These are phyloP conservation scores for Eumerus sabulonum DNA, from an alignment of 2,888 invertebrate genomes.

Conservation along the genomic window DNA sequence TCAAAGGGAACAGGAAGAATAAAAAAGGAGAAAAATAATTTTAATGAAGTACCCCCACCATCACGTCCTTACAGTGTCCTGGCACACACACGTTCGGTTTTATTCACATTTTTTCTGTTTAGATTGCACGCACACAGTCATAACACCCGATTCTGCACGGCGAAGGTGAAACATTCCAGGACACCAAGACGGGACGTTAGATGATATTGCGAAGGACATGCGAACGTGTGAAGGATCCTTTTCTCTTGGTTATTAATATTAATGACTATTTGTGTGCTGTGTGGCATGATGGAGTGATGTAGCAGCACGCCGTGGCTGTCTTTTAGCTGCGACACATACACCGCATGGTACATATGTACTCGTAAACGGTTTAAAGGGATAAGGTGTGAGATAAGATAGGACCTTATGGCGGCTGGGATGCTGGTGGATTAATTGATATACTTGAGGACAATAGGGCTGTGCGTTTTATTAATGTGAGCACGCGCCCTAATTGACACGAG, in stretches of 20 bases:
- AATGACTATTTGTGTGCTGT: constrained; percentile 24
- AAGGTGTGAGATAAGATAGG: constrained; percentile 5
- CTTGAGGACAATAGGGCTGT: constrained; percentile 16
- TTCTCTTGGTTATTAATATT: constrained; percentile 40
- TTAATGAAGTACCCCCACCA: constrained; percentile 33
- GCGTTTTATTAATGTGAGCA: constrained; percentile 22
- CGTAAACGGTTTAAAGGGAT: constrained; percentile 27
- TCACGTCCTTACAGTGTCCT: too few species aligned
- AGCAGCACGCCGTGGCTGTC: background rate
- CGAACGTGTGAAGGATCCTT: background rate
- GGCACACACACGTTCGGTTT: too few species aligned
- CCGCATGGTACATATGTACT: background rate
- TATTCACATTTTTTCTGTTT: constrained; percentile 27
- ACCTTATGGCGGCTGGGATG: background rate
- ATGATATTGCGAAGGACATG: background rate
- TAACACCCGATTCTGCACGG: too few species aligned
- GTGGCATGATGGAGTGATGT: background rate
- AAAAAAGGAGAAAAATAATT: constrained; percentile 19
- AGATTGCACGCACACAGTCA: constrained; percentile 18
- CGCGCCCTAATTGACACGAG: constrained; percentile 33
- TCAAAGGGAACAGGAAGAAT: constrained; percentile 2
- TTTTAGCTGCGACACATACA: background rate
- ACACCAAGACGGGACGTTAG: constrained; percentile 17
- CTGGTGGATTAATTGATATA: constrained; percentile 32
- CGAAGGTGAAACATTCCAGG: constrained; percentile 1